A percentile compares a stretch with the other conserved stretches of the same genome.
These are phyloP conservation scores for Mormyrops boulengeri DNA, from an alignment of 2,797 vertebrate species.

Conservation along the genomic window DNA sequence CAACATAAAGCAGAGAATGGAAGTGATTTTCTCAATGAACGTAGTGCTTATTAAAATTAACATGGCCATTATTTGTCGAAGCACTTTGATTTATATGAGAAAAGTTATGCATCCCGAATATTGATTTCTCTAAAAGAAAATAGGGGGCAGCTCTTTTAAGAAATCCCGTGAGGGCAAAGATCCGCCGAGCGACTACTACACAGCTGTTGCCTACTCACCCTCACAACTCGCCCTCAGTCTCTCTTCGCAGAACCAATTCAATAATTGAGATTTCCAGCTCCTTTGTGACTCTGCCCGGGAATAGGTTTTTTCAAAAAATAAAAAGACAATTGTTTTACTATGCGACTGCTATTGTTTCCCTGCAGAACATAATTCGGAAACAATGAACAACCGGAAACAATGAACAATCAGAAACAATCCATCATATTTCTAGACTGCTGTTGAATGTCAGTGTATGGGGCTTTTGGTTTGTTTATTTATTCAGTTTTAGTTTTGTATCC, in stretches of 20 bases:
- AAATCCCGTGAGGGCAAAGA: not conserved
- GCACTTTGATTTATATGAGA: not conserved
- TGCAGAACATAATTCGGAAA: conserved; percentile 31
- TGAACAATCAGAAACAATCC: not conserved
- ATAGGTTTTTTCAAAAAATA: not conserved
- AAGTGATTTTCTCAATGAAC: conserved; percentile 2
- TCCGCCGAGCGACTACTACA: not conserved
- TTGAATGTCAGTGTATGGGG: not conserved
- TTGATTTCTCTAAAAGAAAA: not conserved
- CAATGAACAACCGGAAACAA: conserved; percentile 45
- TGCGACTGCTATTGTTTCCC: not conserved
- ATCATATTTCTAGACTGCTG: not conserved
- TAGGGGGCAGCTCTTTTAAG: not conserved
- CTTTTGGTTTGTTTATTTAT: not conserved
- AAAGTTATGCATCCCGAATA: not conserved
- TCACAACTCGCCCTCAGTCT: not conserved
- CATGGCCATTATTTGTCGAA: not conserved
- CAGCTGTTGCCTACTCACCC: not conserved
- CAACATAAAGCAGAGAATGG: not conserved
- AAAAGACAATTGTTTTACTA: not conserved
- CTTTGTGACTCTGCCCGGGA: conserved; percentile 4
- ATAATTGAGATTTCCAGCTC: not conserved
- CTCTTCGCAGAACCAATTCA: conserved; percentile 2
- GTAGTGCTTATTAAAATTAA: not conserved
- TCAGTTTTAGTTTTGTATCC: not conserved